Conservation (phyloP, 2,113 vertebrate species). For the Motacilla alba region DNA sequence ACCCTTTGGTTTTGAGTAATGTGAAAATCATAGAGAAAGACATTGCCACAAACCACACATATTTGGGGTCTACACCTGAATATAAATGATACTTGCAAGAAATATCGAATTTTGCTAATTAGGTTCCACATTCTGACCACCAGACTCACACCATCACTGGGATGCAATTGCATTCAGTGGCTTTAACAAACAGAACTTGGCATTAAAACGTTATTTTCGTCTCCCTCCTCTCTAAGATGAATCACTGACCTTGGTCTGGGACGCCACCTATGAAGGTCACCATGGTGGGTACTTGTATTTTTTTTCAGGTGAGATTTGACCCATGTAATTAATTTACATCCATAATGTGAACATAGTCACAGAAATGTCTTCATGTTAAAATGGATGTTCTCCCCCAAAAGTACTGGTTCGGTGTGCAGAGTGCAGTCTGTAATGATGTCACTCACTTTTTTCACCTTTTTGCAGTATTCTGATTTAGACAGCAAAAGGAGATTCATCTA, state of each 20-base stretch:
- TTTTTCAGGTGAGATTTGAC: not conserved
- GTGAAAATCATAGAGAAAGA: not conserved
- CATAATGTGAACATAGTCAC: not conserved
- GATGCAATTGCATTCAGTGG: not conserved
- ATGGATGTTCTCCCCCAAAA: not conserved
- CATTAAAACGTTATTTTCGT: not conserved
- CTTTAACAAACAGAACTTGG: not conserved
- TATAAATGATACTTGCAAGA: not conserved
- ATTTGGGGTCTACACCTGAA: not conserved
- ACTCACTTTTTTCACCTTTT: not conserved
- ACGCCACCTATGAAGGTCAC: not conserved
- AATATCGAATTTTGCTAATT: not conserved
- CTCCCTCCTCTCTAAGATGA: not conserved
- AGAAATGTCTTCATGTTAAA: not conserved
- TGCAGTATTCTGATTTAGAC: not conserved
- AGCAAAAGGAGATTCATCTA: not conserved
- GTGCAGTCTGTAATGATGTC: not conserved
- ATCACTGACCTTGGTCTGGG: not conserved
- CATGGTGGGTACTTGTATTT: fast-evolving
- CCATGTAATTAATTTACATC: not conserved
- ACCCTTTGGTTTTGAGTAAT: not conserved
- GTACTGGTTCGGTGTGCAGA: not conserved
- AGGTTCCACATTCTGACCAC: not conserved
- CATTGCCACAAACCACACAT: not conserved
- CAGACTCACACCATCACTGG: not conserved